Evolutionary conservation across 1,140 invertebrate species (phyloP), one percentile per base, ranked within the genome.

Genomic region (Aphidius ervi): DNA sequence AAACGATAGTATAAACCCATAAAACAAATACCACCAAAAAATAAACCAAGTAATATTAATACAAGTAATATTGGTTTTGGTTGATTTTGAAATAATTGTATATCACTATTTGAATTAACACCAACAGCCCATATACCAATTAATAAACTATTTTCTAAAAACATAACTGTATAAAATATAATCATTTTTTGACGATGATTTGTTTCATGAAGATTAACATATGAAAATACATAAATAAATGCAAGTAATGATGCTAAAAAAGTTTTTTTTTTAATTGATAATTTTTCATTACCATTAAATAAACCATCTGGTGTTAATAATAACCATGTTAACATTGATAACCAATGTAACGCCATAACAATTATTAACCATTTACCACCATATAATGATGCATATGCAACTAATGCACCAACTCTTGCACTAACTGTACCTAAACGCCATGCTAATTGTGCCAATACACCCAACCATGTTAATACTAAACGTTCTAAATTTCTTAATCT

Each of bases 161-260:
- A 87, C 92, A 95, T 94, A 41, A 94, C 91, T n/a, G 89, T 83
- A 77, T 95, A 95, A 81, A 92, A 96, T 57, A 90, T 90, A 9
- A 88, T 83, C 86, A 92, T 91, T 78, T 91, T 92, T 68, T 89
- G 87, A 50, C 88, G 77, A 66, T 91, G 86, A 75, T 90, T 90
- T 6, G 86, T 84, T 67, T 92, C 88, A 63, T 93, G 88, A 49
- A 95, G 80, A 81, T 95, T 95, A 46, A 95, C 84, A 71, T 94
- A 95, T n/a, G 91, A 91, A 72, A 95, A 92, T 20, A 94, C 86
- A 76, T 95, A 94, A 23, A 95, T 87, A 70, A 90, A 92, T 0
- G 92, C 91, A 45, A 94, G 85, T 5, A 94, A 75, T 2, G 88
- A 85, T 10, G 88, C 87, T 7, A 91, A 82, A 63, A 82, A 84